Conservation (phyloP, 92 coral and sea anemone genomes). For the Epizoanthus stellaris region DNA sequence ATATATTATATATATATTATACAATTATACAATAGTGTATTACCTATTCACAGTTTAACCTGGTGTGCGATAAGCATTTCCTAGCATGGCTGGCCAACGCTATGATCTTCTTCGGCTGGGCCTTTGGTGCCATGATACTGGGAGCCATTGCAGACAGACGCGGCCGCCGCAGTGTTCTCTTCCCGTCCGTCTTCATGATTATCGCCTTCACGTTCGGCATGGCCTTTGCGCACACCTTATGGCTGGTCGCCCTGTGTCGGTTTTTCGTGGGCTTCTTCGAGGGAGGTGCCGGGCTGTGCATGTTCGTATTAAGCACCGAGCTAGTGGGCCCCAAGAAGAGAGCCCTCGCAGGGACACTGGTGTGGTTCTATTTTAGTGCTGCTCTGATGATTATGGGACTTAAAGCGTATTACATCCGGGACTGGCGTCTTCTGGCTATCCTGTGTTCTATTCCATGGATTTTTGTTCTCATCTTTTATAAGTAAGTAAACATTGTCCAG, state of each 20-base stretch:
- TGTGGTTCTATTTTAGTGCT: constrained; percentile 74
- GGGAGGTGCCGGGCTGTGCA: constrained; percentile 63
- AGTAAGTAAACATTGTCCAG: constrained; percentile 47
- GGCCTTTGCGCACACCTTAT: constrained; percentile 57
- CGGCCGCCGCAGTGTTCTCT: constrained; percentile 77
- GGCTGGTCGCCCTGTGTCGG: constrained; percentile 64
- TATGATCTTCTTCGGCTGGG: constrained; percentile 80
- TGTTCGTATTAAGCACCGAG: constrained; percentile 75
- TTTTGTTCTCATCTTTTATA: constrained; percentile 72
- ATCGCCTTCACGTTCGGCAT: constrained; percentile 58
- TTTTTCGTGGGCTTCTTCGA: constrained; percentile 72
- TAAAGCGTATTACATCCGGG: constrained; percentile 74
- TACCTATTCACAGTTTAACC: constrained; percentile 64
- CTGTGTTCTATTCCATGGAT: constrained; percentile 71
- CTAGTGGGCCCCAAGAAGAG: constrained; percentile 78
- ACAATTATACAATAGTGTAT: too few relatives aligned
- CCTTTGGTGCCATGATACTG: constrained; percentile 67
- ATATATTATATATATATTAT: too few relatives aligned
- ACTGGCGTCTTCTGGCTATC: constrained; percentile 73
- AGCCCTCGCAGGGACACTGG: constrained; percentile 72
- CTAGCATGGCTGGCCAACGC: constrained; percentile 82
- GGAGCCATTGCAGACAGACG: constrained; percentile 74
- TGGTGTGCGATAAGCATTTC: constrained; percentile 72
- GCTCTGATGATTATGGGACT: constrained; percentile 70
- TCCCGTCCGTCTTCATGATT: constrained; percentile 56